Conservation (phyloP, 2,113 vertebrate genomes). For the Dissostichus mawsoni region DNA sequence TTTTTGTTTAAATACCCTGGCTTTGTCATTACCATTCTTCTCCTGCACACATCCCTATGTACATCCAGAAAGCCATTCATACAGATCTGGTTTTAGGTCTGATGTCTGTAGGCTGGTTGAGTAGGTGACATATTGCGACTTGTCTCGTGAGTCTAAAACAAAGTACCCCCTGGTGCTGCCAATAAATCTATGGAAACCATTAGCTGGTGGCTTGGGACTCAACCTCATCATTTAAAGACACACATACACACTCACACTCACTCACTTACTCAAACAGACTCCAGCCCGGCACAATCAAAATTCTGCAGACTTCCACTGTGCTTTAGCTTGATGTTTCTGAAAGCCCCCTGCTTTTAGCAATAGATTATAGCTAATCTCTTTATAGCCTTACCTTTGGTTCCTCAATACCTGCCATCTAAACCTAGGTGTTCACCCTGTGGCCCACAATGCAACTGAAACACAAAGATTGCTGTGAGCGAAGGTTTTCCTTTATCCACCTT, state of each 20-base stretch:
- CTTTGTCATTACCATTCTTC: constrained; percentile 28
- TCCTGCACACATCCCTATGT: constrained; percentile 17
- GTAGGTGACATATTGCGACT: constrained; percentile 63
- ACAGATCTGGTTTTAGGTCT: constrained; percentile 41
- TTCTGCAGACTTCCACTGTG: constrained; percentile 35
- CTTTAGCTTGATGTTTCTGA: constrained; percentile 37
- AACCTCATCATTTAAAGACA: constrained; percentile 66
- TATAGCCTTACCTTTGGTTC: constrained; percentile 44
- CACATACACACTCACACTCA: background rate
- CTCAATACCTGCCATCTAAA: constrained; percentile 53
- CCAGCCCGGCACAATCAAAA: constrained; percentile 28
- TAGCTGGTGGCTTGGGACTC: constrained; percentile 60
- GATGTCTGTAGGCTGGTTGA: constrained; percentile 57
- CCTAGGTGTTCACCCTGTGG: constrained; percentile 37
- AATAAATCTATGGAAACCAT: constrained; percentile 75
- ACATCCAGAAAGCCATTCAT: constrained; percentile 14
- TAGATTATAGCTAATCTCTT: constrained; percentile 61
- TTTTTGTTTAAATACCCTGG: background rate
- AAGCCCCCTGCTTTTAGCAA: constrained; percentile 40
- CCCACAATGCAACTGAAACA: constrained; percentile 27
- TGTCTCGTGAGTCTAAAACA: constrained; percentile 66
- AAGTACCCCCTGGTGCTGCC: constrained; percentile 50
- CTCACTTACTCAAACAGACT: background rate
- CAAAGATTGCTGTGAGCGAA: background rate
- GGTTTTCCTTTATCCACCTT: background rate